Conservation (phyloP, 2,113 vertebrate species). For the Cyanoramphus novaezelandiae region DNA sequence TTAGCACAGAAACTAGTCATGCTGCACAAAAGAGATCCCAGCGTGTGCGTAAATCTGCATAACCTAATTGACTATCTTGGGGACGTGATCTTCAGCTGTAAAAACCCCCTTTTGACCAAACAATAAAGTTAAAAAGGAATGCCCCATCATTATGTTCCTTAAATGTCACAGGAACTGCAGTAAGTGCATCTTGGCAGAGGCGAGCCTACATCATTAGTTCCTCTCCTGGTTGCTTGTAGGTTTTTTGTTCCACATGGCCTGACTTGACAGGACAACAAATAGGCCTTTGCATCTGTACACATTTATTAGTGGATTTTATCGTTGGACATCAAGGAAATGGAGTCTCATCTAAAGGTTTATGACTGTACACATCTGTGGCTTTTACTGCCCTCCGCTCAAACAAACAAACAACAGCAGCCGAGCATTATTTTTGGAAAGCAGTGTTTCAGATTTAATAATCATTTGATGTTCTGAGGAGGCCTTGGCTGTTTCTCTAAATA, state of each 20-base stretch:
- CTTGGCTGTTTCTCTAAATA: constrained; percentile 47
- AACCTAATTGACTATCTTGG: constrained; percentile 41
- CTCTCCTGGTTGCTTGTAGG: constrained; percentile 59
- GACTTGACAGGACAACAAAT: constrained; percentile 67
- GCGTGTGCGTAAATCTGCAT: constrained; percentile 50
- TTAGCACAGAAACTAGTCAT: constrained; percentile 15
- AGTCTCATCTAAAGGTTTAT: constrained; percentile 64
- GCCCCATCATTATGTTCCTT: constrained; percentile 63
- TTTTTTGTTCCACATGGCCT: constrained; percentile 58
- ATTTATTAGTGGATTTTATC: constrained; percentile 63
- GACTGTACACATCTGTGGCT: constrained; percentile 50
- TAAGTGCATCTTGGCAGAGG: constrained; percentile 63
- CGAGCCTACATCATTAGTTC: constrained; percentile 50
- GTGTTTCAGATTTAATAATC: constrained; percentile 60
- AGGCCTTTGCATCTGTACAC: constrained; percentile 58
- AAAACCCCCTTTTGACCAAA: constrained; percentile 51
- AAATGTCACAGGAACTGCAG: constrained; percentile 64
- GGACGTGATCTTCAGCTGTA: constrained; percentile 65
- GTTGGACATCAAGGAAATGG: constrained; percentile 60
- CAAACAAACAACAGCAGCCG: constrained; percentile 57
- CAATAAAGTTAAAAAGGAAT: constrained; percentile 68
- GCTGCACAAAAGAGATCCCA: constrained; percentile 44
- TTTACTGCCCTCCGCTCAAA: constrained; percentile 59
- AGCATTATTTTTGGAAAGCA: constrained; percentile 63
- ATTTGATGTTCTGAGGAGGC: constrained; percentile 56